Evolutionary conservation across 2,888 invertebrate species (phyloP).

Genomic region (Dicycla oo): DNA sequence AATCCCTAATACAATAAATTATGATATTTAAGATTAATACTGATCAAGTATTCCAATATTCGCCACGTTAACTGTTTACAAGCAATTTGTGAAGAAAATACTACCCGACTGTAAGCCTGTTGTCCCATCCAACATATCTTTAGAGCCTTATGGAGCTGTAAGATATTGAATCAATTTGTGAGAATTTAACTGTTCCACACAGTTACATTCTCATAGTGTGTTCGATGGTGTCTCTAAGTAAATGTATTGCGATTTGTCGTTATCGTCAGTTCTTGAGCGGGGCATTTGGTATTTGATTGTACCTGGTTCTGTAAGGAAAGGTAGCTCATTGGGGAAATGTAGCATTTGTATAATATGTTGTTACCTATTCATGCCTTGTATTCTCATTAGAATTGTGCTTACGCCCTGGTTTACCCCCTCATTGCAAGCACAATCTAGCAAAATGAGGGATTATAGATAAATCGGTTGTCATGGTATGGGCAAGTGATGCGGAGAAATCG

Average conservation of each 20-base stretch:
- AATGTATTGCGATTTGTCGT: conserved; percentile 27
- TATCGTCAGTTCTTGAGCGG: conserved; percentile 5
- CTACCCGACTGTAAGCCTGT: conserved; percentile 2
- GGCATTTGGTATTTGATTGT: neutral
- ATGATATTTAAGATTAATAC: conserved; percentile 13
- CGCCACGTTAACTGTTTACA: conserved; percentile 13
- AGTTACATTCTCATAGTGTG: no score
- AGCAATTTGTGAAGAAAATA: conserved; percentile 24
- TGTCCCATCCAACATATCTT: conserved; percentile 26
- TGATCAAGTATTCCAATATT: conserved; percentile 10
- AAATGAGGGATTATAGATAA: neutral
- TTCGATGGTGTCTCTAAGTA: conserved; percentile 15
- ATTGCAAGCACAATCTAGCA: neutral
- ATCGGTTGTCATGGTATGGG: no score
- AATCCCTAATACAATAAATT: conserved; percentile 29
- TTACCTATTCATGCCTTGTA: neutral
- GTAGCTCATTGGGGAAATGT: neutral
- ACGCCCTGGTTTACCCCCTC: neutral
- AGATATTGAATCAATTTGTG: conserved; percentile 25
- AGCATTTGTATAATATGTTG: conserved; percentile 14
- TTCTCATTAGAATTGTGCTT: neutral
- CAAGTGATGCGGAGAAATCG: no score
- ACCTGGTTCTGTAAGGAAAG: conserved; percentile 13
- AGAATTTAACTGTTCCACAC: conserved; percentile 31
- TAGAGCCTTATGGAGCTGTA: conserved; percentile 11